These are phyloP conservation scores for Sinohyriopsis cumingii DNA, from an alignment of 2,888 invertebrate genomes.

Conservation along the genomic window DNA sequence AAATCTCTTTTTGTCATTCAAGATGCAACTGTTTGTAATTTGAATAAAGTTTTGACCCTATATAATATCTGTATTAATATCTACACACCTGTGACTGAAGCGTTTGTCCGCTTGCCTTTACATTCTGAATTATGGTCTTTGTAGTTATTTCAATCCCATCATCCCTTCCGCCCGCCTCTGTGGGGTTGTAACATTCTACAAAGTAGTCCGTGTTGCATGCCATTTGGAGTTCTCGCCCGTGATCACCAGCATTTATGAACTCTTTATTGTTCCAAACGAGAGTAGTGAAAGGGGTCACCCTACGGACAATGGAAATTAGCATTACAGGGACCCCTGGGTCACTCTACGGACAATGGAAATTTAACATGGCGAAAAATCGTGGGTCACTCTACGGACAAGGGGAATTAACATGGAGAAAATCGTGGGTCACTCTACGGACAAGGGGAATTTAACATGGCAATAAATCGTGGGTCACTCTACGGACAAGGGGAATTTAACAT, in stretches of 20 bases:
- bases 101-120: constrained; percentile 16
- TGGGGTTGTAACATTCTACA: constrained; percentile 44
- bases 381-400: no score
- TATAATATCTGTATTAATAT: not conserved
- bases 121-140: constrained; percentile 23
- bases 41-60: not conserved
- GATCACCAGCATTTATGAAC: constrained; percentile 34
- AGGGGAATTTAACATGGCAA: no score
- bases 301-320: no score
- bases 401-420: no score
- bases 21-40: not conserved
- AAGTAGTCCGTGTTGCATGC: constrained; percentile 30
- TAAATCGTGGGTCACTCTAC: no score
- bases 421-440: no score
- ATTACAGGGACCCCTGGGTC: no score
- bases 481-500: no score
- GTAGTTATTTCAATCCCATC: constrained; percentile 20
- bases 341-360: no score
- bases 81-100: constrained; percentile 24
- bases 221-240: constrained; percentile 43
- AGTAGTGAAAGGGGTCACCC: no score
- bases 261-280: constrained; percentile 44
- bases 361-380: no score
- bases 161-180: constrained; percentile 39
- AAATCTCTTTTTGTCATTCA: no score